phyloP scores from a whole-genome alignment of 1,140 invertebrate species.

The Acromyrmex heyeri region DNA sequence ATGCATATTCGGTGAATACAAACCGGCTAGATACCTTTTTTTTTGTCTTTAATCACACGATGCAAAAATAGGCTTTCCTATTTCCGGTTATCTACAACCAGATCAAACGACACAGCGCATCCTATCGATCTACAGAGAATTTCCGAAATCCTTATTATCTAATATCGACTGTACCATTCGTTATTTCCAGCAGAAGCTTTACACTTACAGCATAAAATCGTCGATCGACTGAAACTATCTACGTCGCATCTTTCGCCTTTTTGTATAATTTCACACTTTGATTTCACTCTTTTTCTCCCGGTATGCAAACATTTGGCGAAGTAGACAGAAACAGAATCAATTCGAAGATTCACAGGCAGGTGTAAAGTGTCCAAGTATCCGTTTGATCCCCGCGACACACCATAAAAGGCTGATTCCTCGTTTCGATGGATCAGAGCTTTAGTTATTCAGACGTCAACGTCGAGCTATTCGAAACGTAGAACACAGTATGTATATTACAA shows the following conservation, averaged over 20 bases:
- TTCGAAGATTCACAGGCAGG: not conserved
- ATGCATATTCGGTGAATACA: slow-evolving; percentile 60
- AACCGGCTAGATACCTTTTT: slow-evolving; percentile 67
- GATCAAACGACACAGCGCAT: slow-evolving; percentile 71
- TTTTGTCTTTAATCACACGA: slow-evolving; percentile 72
- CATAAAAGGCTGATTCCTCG: not conserved
- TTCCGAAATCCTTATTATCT: slow-evolving; percentile 73
- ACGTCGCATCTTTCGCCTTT: not conserved
- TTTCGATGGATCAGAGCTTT: not conserved
- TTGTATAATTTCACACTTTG: not conserved
- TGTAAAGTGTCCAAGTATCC: slow-evolving; percentile 39
- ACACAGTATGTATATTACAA: not conserved
- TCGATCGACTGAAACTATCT: slow-evolving; percentile 35
- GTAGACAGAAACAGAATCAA: slow-evolving; percentile 26
- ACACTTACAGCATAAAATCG: slow-evolving; percentile 58
- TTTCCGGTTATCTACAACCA: slow-evolving; percentile 75
- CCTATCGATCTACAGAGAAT: slow-evolving; percentile 74
- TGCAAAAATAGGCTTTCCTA: slow-evolving; percentile 78
- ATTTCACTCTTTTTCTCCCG: not conserved
- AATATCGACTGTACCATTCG: slow-evolving; percentile 65
- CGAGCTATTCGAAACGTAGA: not conserved
- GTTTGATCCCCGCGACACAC: slow-evolving; percentile 24
- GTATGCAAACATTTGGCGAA: not conserved
- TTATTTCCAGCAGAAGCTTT: slow-evolving; percentile 48
- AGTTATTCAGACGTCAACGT: not conserved